Base-by-base conservation (phyloP, 1,140 invertebrate genomes). In the Penaeus japonicus region DNA sequence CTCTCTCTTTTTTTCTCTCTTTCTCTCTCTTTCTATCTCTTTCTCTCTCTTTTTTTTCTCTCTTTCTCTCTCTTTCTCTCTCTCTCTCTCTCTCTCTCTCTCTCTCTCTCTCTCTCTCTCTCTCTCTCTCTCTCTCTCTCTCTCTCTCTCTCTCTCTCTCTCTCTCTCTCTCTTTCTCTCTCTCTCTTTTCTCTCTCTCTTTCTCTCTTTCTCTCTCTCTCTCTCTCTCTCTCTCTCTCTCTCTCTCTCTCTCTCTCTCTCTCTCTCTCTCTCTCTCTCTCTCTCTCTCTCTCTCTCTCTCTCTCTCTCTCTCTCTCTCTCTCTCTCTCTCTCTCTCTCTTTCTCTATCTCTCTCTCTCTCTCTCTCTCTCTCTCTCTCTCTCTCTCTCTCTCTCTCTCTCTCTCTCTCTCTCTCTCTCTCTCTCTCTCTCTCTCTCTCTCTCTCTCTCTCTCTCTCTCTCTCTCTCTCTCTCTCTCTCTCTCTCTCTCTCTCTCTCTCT, bases 241-340 rank as follows among this genome's bases (percentile, higher is more conserved):
- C 62, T 65, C 62, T 65, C 62, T 65, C 62, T 65, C 62, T 65
- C 62, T 65, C 62, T 65, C 62, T 65, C 62, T 65, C 62, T 65
- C 62, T 65, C 62, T 65, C 62, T 65, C 62, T 65, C 62, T 65
- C 62, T 65, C 62, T 65, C 62, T 65, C 62, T 65, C 62, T 65
- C 62, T 65, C 62, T 65, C 62, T 65, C 62, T 65, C 62, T 65
- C 62, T 65, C 62, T 65, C 62, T 65, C 62, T 65, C 62, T 65
- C 62, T 65, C 62, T 65, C 62, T 65, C 12, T 17, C 62, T 65
- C 62, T 65, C 62, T 65, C 62, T n/a, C 12, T 17, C 12, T 17
- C 7, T 17, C 12, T 10, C 12, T 17, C 12, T 65, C 59, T 22
- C 59, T 65, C 59, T 27, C 59, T 59, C 57, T 59, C 57, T 17